A percentile compares a stretch with the other conserved stretches of the same genome.
Evolutionary conservation across 2,888 invertebrate genomes (phyloP).

Genomic region (Odontocerum albicorne): DNA sequence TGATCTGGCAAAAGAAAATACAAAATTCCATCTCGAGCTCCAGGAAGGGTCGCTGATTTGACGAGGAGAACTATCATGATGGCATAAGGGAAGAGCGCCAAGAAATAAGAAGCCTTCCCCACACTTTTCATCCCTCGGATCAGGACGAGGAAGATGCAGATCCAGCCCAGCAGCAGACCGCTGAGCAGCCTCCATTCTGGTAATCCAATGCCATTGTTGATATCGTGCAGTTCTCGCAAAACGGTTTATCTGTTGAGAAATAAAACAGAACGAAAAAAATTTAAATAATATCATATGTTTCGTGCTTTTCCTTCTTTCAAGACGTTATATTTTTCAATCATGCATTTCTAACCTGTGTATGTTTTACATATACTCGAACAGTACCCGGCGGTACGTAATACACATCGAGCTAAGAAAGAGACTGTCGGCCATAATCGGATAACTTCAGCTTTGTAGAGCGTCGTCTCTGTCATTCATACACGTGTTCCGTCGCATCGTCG

Average conservation of each 20-base stretch:
- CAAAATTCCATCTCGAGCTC: constrained; percentile 61
- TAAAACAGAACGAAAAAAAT: neutral
- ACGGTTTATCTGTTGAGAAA: constrained; percentile 50
- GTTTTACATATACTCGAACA: too few species aligned
- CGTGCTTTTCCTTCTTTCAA: too few species aligned
- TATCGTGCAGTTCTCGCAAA: constrained; percentile 51
- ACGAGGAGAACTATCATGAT: constrained; percentile 62
- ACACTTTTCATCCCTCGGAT: constrained; percentile 60
- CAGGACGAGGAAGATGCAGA: constrained; percentile 53
- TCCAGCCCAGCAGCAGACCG: constrained; percentile 57
- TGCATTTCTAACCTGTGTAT: too few species aligned
- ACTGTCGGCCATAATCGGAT: too few species aligned
- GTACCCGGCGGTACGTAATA: too few species aligned
- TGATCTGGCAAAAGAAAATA: constrained; percentile 68
- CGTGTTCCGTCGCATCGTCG: too few species aligned
- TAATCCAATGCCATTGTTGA: constrained; percentile 56
- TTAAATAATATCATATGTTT: neutral
- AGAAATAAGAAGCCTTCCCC: constrained; percentile 68
- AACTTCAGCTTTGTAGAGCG: too few species aligned
- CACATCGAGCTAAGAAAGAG: too few species aligned
- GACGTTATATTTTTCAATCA: too few species aligned
- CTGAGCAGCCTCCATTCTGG: constrained; percentile 58
- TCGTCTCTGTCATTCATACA: too few species aligned
- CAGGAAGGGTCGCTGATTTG: constrained; percentile 61
- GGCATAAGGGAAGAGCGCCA: constrained; percentile 67